These are phyloP conservation scores for Timema podura DNA, from an alignment of 2,888 invertebrate genomes.

Conservation along the genomic window DNA sequence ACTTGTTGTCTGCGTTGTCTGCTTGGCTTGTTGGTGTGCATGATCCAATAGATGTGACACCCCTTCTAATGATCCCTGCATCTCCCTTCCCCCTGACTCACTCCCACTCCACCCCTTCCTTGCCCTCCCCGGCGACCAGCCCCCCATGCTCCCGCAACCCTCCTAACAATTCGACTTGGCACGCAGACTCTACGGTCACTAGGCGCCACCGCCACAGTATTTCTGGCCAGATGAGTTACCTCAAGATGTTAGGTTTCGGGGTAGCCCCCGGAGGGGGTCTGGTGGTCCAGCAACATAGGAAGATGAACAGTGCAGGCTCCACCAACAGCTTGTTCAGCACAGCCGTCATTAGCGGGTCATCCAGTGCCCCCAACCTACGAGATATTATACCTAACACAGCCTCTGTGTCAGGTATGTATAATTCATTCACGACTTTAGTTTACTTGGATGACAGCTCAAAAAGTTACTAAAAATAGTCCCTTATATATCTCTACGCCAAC, in stretches of 20 bases:
- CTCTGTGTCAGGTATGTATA: constrained; percentile 64
- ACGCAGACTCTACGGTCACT: constrained; percentile 40
- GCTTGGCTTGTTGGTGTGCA: no score
- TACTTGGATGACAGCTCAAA: no score
- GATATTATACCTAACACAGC: constrained; percentile 78
- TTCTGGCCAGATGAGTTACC: constrained; percentile 92
- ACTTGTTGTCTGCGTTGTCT: constrained; percentile 28
- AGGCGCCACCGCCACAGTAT: constrained; percentile 93
- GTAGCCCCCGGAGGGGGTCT: constrained; percentile 31
- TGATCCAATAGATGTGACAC: no score
- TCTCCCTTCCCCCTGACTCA: constrained; percentile 19
- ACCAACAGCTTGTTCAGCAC: constrained; percentile 90
- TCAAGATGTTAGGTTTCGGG: constrained; percentile 80
- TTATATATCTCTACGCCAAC: no score
- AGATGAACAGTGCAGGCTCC: constrained; percentile 60
- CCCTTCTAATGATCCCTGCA: no score
- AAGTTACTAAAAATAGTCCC: no score
- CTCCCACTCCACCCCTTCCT: constrained; percentile 32
- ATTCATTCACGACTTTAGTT: no score
- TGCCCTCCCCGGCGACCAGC: constrained; percentile 39
- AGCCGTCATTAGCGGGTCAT: constrained; percentile 92
- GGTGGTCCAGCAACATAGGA: constrained; percentile 27
- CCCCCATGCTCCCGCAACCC: constrained; percentile 23
- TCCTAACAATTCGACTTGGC: constrained; percentile 36
- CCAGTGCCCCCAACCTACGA: constrained; percentile 85